These are phyloP conservation scores for Athalia cordata DNA, from an alignment of 2,888 invertebrate genomes.

Conservation along the genomic window DNA sequence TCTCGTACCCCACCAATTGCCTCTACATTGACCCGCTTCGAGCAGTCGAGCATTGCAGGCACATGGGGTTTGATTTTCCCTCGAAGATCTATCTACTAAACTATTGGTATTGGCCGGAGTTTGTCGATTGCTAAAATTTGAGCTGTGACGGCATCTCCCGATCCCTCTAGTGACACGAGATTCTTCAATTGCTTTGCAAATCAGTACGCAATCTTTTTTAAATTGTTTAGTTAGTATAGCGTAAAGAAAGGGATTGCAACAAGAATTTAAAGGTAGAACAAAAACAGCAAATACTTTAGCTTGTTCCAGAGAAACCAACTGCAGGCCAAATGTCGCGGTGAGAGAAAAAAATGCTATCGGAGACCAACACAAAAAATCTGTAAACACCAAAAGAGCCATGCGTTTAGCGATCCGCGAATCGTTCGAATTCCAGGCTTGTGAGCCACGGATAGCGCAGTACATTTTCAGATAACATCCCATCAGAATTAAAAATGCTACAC, in stretches of 20 bases:
- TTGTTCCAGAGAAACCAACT: conserved; percentile 93
- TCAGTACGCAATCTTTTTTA: conserved; percentile 96
- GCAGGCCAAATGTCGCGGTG: conserved; percentile 93
- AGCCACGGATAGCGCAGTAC: conserved; percentile 98
- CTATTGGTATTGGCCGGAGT: conserved; percentile 92
- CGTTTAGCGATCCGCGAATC: conserved; percentile 96
- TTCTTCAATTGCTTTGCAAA: conserved; percentile 97
- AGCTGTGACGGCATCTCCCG: conserved; percentile 89
- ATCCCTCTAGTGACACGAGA: conserved; percentile 92
- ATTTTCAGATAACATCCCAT: conserved; percentile 98
- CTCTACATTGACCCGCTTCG: conserved; percentile 71
- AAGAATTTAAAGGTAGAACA: conserved; percentile 95
- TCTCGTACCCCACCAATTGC: conserved; percentile 69
- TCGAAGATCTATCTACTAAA: conserved; percentile 85
- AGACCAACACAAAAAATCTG: conserved; percentile 98
- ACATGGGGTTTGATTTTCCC: conserved; percentile 81
- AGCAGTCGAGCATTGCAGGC: conserved; percentile 77
- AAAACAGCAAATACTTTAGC: conserved; percentile 98
- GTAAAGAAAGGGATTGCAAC: conserved; percentile 98
- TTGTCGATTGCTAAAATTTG: conserved; percentile 91
- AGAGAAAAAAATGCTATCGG: conserved; percentile 97
- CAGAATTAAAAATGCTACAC: conserved; percentile 93
- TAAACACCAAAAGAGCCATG: conserved; percentile 97
- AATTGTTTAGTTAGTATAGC: conserved; percentile 98
- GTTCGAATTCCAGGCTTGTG: conserved; percentile 98